Conservation (phyloP, 2,888 invertebrate species). For the Brachypalpus laphriformis region DNA sequence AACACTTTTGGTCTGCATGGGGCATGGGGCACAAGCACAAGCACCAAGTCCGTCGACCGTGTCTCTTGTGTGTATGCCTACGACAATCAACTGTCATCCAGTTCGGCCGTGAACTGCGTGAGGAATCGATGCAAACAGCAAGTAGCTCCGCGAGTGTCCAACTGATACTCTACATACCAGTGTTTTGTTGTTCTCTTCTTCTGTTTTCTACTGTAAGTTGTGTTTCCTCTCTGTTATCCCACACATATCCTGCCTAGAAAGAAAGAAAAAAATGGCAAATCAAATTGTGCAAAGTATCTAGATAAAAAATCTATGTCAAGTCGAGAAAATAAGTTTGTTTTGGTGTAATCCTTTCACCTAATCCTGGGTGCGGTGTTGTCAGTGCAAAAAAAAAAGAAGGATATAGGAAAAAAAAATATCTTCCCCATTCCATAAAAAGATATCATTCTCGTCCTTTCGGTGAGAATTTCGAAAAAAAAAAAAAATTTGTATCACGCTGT, state of each 20-base stretch:
- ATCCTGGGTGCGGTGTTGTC: slow-evolving; percentile 68
- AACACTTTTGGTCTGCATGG: not conserved
- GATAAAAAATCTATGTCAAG: not conserved
- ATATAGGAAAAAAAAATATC: not conserved
- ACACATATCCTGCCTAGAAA: slow-evolving; percentile 9
- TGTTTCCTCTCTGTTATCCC: slow-evolving; percentile 14
- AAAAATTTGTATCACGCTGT: slow-evolving; percentile 52
- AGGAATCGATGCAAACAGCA: slow-evolving; percentile 68
- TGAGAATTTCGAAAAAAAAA: slow-evolving; percentile 34
- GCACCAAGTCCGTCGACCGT: slow-evolving; percentile 41
- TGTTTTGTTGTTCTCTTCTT: slow-evolving; percentile 19
- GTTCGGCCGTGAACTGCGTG: slow-evolving; percentile 75
- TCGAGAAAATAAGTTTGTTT: slow-evolving; percentile 31
- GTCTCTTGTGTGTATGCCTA: slow-evolving; percentile 51
- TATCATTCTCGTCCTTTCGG: slow-evolving; percentile 47
- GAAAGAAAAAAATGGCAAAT: slow-evolving; percentile 1
- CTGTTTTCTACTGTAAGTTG: slow-evolving; percentile 5
- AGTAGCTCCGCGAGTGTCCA: slow-evolving; percentile 62
- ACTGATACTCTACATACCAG: slow-evolving; percentile 9
- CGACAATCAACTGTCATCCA: slow-evolving; percentile 63
- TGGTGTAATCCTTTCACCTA: slow-evolving; percentile 37
- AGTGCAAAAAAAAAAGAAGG: slow-evolving; percentile 25
- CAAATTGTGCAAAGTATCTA: not conserved
- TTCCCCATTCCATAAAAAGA: slow-evolving; percentile 5
- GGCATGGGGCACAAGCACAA: not conserved